Conservation (phyloP, 2,797 vertebrate species). For the Fratercula arctica region DNA sequence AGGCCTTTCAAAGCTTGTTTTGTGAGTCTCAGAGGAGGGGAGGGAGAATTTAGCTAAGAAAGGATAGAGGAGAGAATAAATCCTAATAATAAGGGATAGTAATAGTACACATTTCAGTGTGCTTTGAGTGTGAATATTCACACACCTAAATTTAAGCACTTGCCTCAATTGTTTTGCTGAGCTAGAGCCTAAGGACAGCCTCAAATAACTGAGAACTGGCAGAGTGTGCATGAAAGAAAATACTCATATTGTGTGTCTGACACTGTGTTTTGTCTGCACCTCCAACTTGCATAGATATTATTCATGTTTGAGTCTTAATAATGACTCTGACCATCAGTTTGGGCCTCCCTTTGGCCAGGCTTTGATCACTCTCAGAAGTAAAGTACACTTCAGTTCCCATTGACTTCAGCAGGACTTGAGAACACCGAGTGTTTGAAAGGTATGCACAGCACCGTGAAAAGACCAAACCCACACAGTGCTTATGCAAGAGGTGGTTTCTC, state of each 20-base stretch:
- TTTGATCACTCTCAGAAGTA: background rate
- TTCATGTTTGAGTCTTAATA: background rate
- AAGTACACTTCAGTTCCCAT: background rate
- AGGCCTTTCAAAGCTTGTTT: background rate
- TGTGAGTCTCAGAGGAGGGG: background rate
- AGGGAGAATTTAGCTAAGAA: background rate
- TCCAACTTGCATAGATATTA: background rate
- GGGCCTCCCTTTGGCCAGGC: background rate
- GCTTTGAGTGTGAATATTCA: background rate
- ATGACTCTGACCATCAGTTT: background rate
- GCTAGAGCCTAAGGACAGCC: background rate
- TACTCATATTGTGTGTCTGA: background rate
- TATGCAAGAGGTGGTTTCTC: background rate
- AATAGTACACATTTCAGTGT: background rate
- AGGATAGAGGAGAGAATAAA: background rate
- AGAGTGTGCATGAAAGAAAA: background rate
- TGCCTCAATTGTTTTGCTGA: background rate
- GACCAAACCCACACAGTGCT: background rate
- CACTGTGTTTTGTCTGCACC: background rate
- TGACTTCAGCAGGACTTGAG: background rate
- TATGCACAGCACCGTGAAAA: background rate
- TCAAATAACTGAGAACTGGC: background rate
- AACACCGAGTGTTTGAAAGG: fast-evolving
- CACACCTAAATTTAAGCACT: background rate
- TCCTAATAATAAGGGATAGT: background rate